A percentile compares a stretch with the other conserved stretches of the same genome.
These are phyloP conservation scores for crab-eating macaque (Macaca fascicularis) DNA, from an alignment of 2,113 vertebrate species.

Conservation along the genomic window T2T-MFA8v1.1 NC_088387.1:121944501-121945000, in stretches of 20 bases:
- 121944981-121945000: neutral
- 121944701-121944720: neutral
- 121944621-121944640: no score
- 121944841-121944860: neutral
- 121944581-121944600: neutral
- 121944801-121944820: neutral
- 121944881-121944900: neutral
- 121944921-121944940: neutral
- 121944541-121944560: neutral
- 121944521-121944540: neutral
- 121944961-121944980: neutral
- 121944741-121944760: neutral
- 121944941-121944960: rapidly evolving
- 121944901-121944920: neutral
- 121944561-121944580: neutral
- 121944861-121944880: neutral
- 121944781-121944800: neutral
- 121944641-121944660: neutral
- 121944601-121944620: neutral
- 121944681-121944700: neutral
- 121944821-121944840: neutral
- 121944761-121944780: no score
- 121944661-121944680: neutral
- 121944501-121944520: no score
- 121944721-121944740: neutral